Percentiles rank a stretch among this genome's conserved stretches.
These are phyloP conservation scores for Lasioglossum morio DNA, from an alignment of 2,888 invertebrate species.

Conservation along the genomic window DNA sequence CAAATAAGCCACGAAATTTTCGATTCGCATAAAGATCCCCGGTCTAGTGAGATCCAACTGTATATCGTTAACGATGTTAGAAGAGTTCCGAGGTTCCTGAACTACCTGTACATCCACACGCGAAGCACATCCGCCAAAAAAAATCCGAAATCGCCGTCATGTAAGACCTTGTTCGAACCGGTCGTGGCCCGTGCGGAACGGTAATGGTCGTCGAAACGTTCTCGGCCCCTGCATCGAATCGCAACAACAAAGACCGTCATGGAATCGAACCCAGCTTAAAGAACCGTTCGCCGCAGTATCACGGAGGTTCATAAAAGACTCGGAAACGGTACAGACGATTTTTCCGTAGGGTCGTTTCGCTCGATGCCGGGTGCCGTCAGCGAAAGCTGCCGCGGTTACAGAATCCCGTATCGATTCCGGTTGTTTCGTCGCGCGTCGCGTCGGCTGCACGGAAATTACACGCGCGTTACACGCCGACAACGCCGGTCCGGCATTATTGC, in stretches of 20 bases:
- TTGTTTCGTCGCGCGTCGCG: slow-evolving; percentile 34
- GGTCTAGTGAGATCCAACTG: no score
- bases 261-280: not conserved
- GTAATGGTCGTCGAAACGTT: slow-evolving; percentile 7
- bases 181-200: not conserved
- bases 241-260: not conserved
- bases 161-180: not conserved
- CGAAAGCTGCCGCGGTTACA: slow-evolving; percentile 8
- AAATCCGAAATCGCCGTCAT: not conserved
- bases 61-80: no score
- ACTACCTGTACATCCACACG: not conserved
- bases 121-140: not conserved
- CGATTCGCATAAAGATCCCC: no score
- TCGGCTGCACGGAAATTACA: slow-evolving; percentile 59
- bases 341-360: not conserved
- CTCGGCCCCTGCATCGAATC: not conserved
- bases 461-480: slow-evolving; percentile 56
- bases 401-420: slow-evolving; percentile 52
- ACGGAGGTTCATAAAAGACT: not conserved
- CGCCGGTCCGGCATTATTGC: slow-evolving; percentile 52
- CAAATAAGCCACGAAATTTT: no score
- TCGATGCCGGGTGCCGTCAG: slow-evolving; percentile 5
- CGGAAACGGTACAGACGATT: not conserved
- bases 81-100: no score
- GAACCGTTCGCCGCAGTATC: not conserved